phyloP scores from a whole-genome alignment of 2,888 invertebrate genomes.

The Drosophila neonasuta region DNA sequence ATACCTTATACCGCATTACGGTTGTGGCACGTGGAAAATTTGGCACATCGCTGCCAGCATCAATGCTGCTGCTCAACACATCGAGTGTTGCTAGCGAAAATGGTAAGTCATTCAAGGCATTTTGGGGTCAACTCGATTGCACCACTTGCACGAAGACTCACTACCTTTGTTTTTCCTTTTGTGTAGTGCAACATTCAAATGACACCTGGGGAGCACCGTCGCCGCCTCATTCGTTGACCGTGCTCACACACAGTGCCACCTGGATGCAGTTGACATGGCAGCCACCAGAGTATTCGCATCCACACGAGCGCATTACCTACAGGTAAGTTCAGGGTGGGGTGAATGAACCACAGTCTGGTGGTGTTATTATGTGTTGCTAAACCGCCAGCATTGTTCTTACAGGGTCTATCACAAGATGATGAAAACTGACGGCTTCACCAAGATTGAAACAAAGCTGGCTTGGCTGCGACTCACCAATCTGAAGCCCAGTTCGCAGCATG shows the following conservation, averaged over 20 bases:
- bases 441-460: constrained; percentile 86
- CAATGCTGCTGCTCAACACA: constrained; percentile 89
- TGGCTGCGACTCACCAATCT: constrained; percentile 88
- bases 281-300: constrained; percentile 91
- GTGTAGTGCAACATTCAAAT: constrained; percentile 35
- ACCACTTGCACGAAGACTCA: constrained; percentile 4
- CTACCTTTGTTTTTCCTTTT: background rate
- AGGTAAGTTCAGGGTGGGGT: constrained; percentile 83
- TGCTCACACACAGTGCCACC: constrained; percentile 90
- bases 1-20: constrained; percentile 89
- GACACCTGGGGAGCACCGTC: constrained; percentile 87
- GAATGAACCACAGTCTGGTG: background rate
- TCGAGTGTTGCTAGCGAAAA: constrained; percentile 64
- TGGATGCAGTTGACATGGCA: constrained; percentile 93
- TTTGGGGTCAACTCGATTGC: constrained; percentile 32
- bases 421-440: constrained; percentile 85
- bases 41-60: constrained; percentile 91
- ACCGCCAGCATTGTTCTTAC: constrained; percentile 16
- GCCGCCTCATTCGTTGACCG: constrained; percentile 90
- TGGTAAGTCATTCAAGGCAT: constrained; percentile 61
- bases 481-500: constrained; percentile 91
- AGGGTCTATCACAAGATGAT: constrained; percentile 89
- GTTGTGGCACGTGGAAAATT: constrained; percentile 90
- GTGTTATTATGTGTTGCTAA: constrained; percentile 6
- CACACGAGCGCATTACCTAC: constrained; percentile 89